Conservation (phyloP, 2,888 invertebrate genomes). For the Pammene fasciana region DNA sequence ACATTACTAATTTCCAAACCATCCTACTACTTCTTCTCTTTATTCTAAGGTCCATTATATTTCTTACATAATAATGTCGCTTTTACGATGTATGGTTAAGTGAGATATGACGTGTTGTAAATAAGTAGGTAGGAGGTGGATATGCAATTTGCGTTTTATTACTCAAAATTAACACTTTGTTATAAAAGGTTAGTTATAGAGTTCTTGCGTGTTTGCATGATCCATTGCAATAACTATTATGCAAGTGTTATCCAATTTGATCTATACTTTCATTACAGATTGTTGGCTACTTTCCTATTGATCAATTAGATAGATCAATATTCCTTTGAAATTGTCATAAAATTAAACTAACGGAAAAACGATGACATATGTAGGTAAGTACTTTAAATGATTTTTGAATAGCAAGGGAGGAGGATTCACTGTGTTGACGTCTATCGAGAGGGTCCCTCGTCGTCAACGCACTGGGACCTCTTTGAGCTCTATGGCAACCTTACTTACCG, state of each 20-base stretch:
- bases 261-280: neutral
- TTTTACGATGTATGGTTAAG: neutral
- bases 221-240: slow-evolving; percentile 10
- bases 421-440: no score
- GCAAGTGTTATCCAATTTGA: neutral
- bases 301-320: no score
- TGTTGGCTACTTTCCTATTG: neutral
- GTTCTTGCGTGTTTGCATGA: slow-evolving; percentile 20
- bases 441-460: no score
- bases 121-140: neutral
- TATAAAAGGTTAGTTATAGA: slow-evolving; percentile 7
- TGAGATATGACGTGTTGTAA: neutral
- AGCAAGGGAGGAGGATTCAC: no score
- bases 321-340: no score
- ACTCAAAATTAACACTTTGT: slow-evolving; percentile 14
- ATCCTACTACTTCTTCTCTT: neutral
- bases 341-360: no score
- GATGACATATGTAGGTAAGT: no score
- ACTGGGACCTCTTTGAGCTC: no score
- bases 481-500: no score
- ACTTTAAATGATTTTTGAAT: no score
- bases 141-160: slow-evolving; percentile 20
- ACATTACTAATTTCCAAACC: neutral
- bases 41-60: neutral
- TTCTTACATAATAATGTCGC: neutral